These are phyloP conservation scores for Anseranas semipalmata DNA, from an alignment of 2,113 vertebrate genomes.

Conservation along the genomic window DNA sequence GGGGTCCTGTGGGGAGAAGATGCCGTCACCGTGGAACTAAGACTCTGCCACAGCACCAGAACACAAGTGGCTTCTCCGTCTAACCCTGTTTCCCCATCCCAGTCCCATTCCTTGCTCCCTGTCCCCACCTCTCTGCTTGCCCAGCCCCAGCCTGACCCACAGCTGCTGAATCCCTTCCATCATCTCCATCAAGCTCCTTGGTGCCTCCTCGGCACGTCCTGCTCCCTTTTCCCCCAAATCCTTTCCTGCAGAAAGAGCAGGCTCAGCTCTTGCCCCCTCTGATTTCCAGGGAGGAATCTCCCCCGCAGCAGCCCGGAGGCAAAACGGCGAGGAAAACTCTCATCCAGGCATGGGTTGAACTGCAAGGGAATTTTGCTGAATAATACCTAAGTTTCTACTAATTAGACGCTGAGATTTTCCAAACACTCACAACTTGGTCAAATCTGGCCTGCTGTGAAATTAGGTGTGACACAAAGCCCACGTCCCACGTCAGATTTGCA, in stretches of 20 bases:
- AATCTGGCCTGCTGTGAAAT: neutral
- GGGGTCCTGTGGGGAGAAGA: neutral
- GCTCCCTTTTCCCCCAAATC: neutral
- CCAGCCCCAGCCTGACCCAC: neutral
- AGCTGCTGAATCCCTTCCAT: neutral
- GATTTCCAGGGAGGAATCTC: neutral
- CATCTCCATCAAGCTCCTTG: neutral
- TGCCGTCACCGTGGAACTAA: neutral
- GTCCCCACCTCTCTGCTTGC: neutral
- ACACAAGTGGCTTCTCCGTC: neutral
- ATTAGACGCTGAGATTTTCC: neutral
- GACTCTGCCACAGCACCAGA: too few species aligned
- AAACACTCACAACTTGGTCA: neutral
- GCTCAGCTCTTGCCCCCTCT: neutral
- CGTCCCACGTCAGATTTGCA: fast-evolving
- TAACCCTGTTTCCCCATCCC: neutral
- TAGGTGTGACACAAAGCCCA: neutral
- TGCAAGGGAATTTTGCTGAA: neutral
- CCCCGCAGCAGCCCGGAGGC: neutral
- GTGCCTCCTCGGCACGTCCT: neutral
- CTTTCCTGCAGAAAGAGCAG: too few species aligned
- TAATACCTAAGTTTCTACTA: neutral
- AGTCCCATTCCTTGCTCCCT: neutral
- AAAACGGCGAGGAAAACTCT: neutral
- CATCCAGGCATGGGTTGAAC: neutral